Percentiles rank a stretch among this genome's conserved stretches.
These are phyloP conservation scores for Drosophila nr. perissopoda DNA, from an alignment of 2,888 invertebrate species.

Conservation along the genomic window DNA sequence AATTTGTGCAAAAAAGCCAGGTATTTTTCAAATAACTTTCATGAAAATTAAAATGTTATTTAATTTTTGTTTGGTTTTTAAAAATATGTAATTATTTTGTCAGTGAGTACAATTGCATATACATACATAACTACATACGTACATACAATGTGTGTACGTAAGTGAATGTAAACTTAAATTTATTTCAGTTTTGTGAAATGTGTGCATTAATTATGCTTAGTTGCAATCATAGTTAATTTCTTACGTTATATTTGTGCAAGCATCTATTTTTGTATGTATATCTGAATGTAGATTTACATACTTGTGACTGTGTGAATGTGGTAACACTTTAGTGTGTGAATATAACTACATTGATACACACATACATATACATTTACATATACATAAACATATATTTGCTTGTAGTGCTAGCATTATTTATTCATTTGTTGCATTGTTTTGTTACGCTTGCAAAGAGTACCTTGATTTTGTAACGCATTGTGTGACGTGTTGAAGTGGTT, in stretches of 20 bases:
- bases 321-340: slow-evolving; percentile 2
- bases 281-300: slow-evolving; percentile 6
- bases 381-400: background rate
- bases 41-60: background rate
- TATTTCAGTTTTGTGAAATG: slow-evolving; percentile 6
- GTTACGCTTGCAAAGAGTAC: background rate
- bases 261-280: background rate
- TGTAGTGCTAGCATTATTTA: slow-evolving; percentile 7
- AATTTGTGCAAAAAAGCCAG: slow-evolving; percentile 27
- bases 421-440: slow-evolving; percentile 16
- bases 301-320: background rate
- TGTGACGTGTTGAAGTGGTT: slow-evolving; percentile 4
- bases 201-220: background rate
- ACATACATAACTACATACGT: background rate
- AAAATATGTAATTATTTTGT: slow-evolving; percentile 1
- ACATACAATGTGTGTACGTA: background rate
- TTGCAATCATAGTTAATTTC: slow-evolving; percentile 4
- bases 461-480: background rate
- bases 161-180: slow-evolving; percentile 11
- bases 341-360: slow-evolving; percentile 1
- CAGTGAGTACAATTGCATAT: background rate
- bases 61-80: background rate
- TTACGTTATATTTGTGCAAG: slow-evolving; percentile 4
- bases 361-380: background rate
- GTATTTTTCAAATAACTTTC: slow-evolving; percentile 13